Evolutionary conservation across 2,888 invertebrate genomes (phyloP).

Genomic region (Andrena praecox): DNA sequence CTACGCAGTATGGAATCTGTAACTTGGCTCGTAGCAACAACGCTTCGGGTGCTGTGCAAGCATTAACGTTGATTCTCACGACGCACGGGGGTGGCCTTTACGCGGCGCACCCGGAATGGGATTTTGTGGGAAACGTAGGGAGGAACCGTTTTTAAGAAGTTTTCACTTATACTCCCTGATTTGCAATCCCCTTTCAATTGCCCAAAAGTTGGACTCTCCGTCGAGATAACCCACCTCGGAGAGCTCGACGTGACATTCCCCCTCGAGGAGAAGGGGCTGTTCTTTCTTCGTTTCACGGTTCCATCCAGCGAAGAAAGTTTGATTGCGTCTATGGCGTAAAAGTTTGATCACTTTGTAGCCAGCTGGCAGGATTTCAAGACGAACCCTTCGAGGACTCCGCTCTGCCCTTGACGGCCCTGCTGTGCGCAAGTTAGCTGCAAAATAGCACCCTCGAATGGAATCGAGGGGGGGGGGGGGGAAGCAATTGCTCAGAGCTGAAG

Average conservation of each 20-base stretch:
- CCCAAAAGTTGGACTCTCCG: neutral
- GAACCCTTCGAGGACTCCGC: neutral
- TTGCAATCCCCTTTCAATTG: too few species aligned
- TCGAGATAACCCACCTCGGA: neutral
- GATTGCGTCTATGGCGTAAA: constrained; percentile 41
- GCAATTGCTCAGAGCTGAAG: neutral
- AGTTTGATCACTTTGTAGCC: constrained; percentile 42
- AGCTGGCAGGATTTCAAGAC: constrained; percentile 35
- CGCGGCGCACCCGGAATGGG: neutral
- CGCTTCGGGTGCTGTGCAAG: neutral
- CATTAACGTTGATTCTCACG: neutral
- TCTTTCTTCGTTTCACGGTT: neutral
- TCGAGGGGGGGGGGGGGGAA: constrained; percentile 8
- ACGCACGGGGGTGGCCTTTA: neutral
- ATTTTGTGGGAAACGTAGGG: neutral
- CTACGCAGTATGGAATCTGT: neutral
- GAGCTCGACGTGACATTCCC: neutral
- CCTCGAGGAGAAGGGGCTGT: neutral
- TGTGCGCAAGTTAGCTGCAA: neutral
- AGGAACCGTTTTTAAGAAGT: too few species aligned
- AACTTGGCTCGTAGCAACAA: neutral
- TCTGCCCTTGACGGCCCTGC: neutral
- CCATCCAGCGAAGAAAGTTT: constrained; percentile 28
- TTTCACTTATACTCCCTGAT: too few species aligned
- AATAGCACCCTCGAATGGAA: neutral